phyloP scores from a whole-genome alignment of 2,113 vertebrate species.

The Semicossyphus pulcher region DNA sequence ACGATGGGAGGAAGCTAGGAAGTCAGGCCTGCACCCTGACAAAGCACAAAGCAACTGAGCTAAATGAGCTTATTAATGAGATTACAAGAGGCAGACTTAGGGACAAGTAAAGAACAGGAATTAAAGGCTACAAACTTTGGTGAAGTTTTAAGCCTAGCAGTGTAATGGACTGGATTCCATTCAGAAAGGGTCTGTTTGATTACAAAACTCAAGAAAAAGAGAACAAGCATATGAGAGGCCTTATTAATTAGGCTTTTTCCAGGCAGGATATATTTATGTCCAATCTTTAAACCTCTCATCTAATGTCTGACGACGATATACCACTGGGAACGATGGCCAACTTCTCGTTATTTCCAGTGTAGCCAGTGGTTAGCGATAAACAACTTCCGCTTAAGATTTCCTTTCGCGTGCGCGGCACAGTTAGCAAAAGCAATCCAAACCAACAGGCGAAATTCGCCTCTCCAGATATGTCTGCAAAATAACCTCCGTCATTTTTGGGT shows the following conservation, averaged over 20 bases:
- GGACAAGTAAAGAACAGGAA: slow-evolving; percentile 5
- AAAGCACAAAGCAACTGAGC: slow-evolving; percentile 50
- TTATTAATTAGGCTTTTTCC: neutral
- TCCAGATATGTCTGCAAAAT: no score
- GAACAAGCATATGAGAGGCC: neutral
- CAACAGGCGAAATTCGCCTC: no score
- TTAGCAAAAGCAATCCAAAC: no score
- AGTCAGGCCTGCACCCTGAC: slow-evolving; percentile 39
- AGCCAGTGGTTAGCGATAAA: no score
- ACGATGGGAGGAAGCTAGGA: slow-evolving; percentile 46
- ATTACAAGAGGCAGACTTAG: slow-evolving; percentile 27
- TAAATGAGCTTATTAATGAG: slow-evolving; percentile 63
- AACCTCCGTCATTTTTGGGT: no score
- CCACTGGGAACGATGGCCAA: no score
- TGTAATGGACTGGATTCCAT: neutral
- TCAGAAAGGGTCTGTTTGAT: neutral
- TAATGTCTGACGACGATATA: no score
- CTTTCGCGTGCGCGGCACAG: no score
- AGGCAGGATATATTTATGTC: no score
- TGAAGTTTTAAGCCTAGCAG: neutral
- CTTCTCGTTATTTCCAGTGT: no score
- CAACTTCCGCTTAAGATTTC: no score
- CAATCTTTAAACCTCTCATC: no score
- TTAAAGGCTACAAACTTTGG: slow-evolving; percentile 1
- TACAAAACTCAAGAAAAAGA: neutral